phyloP scores from a whole-genome alignment of 2,113 vertebrate genomes.

The Sinosuthora webbiana region DNA sequence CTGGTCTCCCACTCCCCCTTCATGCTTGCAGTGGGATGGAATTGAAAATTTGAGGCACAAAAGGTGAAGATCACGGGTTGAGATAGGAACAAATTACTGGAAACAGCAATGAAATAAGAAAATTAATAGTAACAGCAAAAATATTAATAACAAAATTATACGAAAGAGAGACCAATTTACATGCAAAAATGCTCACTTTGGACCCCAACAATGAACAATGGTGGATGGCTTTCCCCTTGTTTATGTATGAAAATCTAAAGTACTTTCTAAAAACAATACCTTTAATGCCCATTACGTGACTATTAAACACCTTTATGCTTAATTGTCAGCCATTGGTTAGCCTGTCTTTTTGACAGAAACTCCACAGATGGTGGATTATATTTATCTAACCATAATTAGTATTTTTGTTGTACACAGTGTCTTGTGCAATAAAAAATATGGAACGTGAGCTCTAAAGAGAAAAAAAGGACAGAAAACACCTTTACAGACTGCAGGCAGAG shows the following conservation, averaged over 20 bases:
- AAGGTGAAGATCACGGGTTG: neutral
- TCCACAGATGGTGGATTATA: neutral
- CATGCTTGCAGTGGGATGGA: neutral
- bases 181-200: neutral
- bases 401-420: neutral
- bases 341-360: neutral
- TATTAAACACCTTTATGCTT: neutral
- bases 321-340: neutral
- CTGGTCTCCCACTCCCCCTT: neutral
- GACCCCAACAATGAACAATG: neutral
- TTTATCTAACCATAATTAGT: neutral
- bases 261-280: neutral
- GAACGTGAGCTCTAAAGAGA: neutral
- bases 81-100: neutral
- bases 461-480: neutral
- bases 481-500: neutral
- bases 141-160: neutral
- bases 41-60: neutral
- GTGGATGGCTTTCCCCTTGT: neutral
- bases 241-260: neutral
- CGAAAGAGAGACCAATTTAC: neutral
- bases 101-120: neutral
- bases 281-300: neutral
- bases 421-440: neutral
- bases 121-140: neutral